Base-by-base conservation (phyloP, 1,140 invertebrate genomes). In the Probaryconus sp. region DNA sequence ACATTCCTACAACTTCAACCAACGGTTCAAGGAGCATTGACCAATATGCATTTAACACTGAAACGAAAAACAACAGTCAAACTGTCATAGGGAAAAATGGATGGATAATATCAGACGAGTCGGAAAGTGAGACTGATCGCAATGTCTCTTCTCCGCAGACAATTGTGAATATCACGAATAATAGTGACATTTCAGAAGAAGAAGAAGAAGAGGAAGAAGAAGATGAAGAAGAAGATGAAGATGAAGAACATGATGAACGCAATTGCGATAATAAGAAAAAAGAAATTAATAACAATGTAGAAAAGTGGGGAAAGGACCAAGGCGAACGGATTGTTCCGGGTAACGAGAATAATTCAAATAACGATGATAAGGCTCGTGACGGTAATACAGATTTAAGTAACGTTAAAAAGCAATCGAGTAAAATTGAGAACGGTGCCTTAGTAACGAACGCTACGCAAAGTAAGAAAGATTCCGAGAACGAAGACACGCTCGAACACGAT, bases 101-200 rank as follows among this genome's bases (percentile, higher is more conserved):
- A 1, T 83, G 82, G 82, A 31, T 83, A 33, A 63, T 84, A 3
- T 82, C 82, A 2, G 81, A 85, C 24, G 81, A 81, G 6, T 83
- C 81, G 3, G 81, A 82, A n/a, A 81, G 48, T 56, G 81, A 83
- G 7, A 70, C 67, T 13, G 81, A 83, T 7, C 37, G 48, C 35
- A 50, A 71, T 4, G 24, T n/a, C 13, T 67, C 78, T n/a, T 58
- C 45, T 10, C 14, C 67, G 1, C 42, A 58, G n/a, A 14, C 20
- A 7, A 33, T 35, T 14, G 2, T 5, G 10, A 33, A 2, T 6
- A 1, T 28, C 17, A 17, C 16, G 2, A 28, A n/a, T n/a, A n/a
- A n/a, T n/a, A n/a, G n/a, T n/a, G n/a, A n/a, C n/a, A n/a, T n/a
- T n/a, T n/a, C n/a, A 14, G 47, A 60, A 53, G 45, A 16, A 7